Evolutionary conservation across 2,888 invertebrate genomes (phyloP).

Genomic region (Callinectes sapidus): DNA sequence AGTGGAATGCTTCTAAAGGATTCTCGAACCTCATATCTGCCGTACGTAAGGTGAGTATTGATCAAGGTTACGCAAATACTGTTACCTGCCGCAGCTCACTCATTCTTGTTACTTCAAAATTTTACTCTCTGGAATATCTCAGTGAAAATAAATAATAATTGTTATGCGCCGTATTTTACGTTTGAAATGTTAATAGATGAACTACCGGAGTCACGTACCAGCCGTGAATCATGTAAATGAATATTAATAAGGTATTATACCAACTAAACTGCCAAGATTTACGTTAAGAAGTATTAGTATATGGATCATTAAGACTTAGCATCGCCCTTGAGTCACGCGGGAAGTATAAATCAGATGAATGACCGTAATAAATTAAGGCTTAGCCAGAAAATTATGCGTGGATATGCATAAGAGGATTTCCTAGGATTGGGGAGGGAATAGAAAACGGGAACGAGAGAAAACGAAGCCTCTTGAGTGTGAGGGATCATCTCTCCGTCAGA

Average conservation of each 20-base stretch:
- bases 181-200: not conserved
- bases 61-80: not conserved
- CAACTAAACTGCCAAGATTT: not conserved
- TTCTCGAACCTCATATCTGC: not conserved
- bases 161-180: not conserved
- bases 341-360: not conserved
- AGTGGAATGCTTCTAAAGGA: not conserved
- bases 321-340: slow-evolving; percentile 6
- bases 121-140: not conserved
- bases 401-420: not conserved
- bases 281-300: slow-evolving; percentile 13
- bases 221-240: not conserved
- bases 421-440: not conserved
- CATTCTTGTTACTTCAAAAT: not conserved
- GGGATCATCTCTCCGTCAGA: not conserved
- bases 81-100: not conserved
- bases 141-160: not conserved
- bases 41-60: not conserved
- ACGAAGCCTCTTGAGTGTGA: not conserved
- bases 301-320: not conserved
- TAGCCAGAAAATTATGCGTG: not conserved
- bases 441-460: not conserved
- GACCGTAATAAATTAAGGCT: slow-evolving; percentile 5
- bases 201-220: not conserved
- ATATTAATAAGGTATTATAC: not conserved